Conservation (phyloP, 2,113 vertebrate species). For the Bos indicus region DNA sequence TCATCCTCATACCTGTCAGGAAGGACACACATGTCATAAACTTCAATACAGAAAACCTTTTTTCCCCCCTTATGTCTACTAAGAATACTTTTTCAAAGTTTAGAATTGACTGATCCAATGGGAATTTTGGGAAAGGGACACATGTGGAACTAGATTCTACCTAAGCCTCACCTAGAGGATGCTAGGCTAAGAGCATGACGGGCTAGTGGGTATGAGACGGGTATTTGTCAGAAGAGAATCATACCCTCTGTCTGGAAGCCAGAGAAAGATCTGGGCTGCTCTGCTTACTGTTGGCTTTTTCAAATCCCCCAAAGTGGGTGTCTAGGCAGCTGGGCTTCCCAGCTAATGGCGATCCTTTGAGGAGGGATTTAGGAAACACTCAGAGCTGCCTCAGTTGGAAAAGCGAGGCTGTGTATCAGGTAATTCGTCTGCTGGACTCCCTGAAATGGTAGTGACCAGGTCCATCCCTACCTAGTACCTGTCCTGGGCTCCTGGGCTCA, state of each 20-base stretch:
- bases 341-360: background rate
- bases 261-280: background rate
- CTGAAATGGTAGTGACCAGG: too few relatives aligned
- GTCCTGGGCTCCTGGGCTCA: background rate
- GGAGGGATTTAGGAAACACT: background rate
- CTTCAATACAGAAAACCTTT: background rate
- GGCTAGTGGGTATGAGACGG: background rate
- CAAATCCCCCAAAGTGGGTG: background rate
- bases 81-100: background rate
- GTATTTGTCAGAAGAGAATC: background rate
- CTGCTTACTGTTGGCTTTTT: background rate
- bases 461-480: background rate
- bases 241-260: background rate
- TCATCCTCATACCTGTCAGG: background rate
- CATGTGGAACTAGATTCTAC: background rate
- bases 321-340: background rate
- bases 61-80: background rate
- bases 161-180: background rate
- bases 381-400: background rate
- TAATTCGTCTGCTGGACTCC: background rate
- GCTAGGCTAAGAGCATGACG: background rate
- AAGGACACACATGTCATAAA: background rate
- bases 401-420: background rate
- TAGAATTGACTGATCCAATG: background rate
- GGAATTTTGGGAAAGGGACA: background rate